Evolutionary conservation across 2,797 vertebrate species (phyloP).

Genomic region (Tokudaia muenninki): DNA sequence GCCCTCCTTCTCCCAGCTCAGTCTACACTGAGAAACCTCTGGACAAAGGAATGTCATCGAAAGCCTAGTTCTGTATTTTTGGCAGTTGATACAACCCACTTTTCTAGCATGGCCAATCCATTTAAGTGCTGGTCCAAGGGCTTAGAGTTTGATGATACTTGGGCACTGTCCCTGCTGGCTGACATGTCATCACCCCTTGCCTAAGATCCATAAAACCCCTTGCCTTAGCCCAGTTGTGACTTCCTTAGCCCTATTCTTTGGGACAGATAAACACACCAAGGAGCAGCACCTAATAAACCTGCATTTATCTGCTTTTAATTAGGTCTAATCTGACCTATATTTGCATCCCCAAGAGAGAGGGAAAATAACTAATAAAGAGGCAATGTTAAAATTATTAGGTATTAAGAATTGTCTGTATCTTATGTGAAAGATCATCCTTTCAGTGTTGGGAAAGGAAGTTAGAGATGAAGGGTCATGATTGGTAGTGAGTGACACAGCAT

Average conservation of each 20-base stretch:
- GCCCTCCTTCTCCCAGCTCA: background rate
- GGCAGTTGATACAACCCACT: background rate
- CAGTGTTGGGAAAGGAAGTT: background rate
- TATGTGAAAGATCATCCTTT: background rate
- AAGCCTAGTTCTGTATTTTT: background rate
- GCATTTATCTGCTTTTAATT: background rate
- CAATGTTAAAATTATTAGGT: background rate
- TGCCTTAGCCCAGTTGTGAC: background rate
- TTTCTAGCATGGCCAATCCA: background rate
- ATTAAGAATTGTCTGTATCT: background rate
- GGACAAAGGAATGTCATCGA: background rate
- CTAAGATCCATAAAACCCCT: background rate
- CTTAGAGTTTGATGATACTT: background rate
- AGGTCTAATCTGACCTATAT: background rate
- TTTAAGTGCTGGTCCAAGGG: background rate
- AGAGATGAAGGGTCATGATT: background rate
- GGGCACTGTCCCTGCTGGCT: background rate
- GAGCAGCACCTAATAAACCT: background rate
- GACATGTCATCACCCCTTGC: background rate
- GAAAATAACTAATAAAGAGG: background rate
- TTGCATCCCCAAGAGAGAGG: background rate
- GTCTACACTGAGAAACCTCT: background rate
- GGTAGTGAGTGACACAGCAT: background rate
- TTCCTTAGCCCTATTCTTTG: background rate
- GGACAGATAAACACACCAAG: background rate